phyloP scores from a whole-genome alignment of 1,140 invertebrate species.

The Pteromalus puparum region DNA sequence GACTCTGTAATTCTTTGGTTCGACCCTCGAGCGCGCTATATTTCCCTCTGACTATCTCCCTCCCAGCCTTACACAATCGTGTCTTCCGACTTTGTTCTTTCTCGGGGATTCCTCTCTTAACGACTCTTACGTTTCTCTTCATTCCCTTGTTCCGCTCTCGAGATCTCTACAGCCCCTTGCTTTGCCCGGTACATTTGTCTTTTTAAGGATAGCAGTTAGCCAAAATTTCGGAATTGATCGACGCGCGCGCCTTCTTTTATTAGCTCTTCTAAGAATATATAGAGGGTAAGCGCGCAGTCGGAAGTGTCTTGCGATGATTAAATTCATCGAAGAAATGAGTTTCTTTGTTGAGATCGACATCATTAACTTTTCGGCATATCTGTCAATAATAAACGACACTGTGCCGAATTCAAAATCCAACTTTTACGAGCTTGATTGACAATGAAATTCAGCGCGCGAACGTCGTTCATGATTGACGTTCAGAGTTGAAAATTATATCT shows the following conservation, averaged over 20 bases:
- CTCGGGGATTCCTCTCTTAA: slow-evolving; percentile 35
- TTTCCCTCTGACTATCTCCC: slow-evolving; percentile 17
- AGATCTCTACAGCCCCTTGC: background rate
- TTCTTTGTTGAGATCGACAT: too few species aligned
- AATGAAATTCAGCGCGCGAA: too few species aligned
- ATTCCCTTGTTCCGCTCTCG: background rate
- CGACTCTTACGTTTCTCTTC: slow-evolving; percentile 49
- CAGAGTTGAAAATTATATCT: too few species aligned
- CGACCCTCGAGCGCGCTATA: slow-evolving; percentile 1
- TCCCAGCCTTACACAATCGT: slow-evolving; percentile 16
- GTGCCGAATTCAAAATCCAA: too few species aligned
- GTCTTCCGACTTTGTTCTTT: slow-evolving; percentile 37
- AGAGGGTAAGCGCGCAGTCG: too few species aligned
- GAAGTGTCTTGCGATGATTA: background rate
- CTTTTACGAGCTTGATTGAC: too few species aligned
- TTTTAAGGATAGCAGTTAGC: slow-evolving; percentile 1
- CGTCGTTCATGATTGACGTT: too few species aligned
- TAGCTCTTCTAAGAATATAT: too few species aligned
- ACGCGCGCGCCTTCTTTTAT: background rate
- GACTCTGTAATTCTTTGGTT: slow-evolving; percentile 38
- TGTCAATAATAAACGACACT: too few species aligned
- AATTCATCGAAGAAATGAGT: background rate
- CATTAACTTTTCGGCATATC: too few species aligned
- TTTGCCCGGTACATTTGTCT: slow-evolving; percentile 10
- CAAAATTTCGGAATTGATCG: slow-evolving; percentile 14